Evolutionary conservation across 2,797 vertebrate species (phyloP).

Genomic region (Meriones psammophilus): DNA sequence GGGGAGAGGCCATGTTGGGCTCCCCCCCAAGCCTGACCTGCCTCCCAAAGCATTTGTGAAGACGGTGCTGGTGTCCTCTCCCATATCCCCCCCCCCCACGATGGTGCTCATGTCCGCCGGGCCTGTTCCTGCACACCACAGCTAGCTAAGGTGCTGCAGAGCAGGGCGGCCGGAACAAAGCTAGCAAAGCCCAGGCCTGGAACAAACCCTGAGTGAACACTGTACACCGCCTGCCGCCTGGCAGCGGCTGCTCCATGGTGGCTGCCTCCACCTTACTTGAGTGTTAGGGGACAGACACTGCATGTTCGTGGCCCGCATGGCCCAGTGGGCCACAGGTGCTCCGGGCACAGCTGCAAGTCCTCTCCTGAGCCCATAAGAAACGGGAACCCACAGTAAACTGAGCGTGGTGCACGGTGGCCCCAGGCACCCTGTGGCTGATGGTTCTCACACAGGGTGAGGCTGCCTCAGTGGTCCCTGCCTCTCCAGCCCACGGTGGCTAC

Average conservation of each 20-base stretch:
- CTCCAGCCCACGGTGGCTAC: conserved; percentile 44
- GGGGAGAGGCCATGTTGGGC: not conserved
- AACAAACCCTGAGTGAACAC: conserved; percentile 10
- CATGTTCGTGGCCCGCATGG: not conserved
- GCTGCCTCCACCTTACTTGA: not conserved
- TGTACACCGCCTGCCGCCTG: not conserved
- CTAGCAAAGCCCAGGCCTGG: not conserved
- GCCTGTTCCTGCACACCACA: not conserved
- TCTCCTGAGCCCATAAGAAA: not conserved
- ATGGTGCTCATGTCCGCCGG: conserved; percentile 20
- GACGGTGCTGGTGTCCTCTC: conserved; percentile 57
- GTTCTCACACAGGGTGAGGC: not conserved
- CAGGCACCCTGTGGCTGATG: not conserved
- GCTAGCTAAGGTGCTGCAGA: not conserved
- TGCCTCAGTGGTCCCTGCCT: not conserved
- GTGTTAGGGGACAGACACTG: not conserved
- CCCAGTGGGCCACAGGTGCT: not conserved
- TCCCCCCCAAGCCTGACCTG: not conserved
- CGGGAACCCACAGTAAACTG: not conserved
- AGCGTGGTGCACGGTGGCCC: not conserved
- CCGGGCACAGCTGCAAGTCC: not conserved
- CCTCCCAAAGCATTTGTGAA: not conserved
- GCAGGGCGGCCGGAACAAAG: not conserved
- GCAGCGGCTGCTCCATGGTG: not conserved
- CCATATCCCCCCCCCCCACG: not conserved